Evolutionary conservation across 2,113 vertebrate species (phyloP).

Genomic region (Nesogale talazaci): DNA sequence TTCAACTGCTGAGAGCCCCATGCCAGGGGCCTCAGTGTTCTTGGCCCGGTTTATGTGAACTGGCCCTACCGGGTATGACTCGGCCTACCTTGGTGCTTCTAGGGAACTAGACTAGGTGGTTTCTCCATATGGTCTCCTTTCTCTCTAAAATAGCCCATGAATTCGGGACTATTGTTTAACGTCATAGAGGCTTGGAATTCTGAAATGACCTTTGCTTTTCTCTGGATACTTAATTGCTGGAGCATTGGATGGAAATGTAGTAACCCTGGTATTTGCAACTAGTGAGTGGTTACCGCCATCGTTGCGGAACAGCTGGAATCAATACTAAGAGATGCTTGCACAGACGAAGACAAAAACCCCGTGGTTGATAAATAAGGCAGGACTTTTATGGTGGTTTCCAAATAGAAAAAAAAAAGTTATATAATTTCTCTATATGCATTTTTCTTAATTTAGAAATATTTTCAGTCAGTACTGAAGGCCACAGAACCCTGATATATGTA

Average conservation of each 20-base stretch:
- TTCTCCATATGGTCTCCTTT: background rate
- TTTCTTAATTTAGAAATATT: conserved; percentile 41
- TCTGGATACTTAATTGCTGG: background rate
- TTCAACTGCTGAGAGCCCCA: background rate
- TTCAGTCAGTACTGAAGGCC: conserved; percentile 12
- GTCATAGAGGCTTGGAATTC: background rate
- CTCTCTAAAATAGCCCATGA: background rate
- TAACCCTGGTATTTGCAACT: background rate
- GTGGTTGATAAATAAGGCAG: conserved; percentile 68
- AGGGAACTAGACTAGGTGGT: background rate
- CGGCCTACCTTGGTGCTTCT: background rate
- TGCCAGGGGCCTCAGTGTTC: background rate
- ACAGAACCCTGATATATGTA: background rate
- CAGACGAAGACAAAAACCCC: conserved; percentile 33
- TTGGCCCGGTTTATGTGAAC: no score
- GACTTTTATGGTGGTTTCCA: conserved; percentile 15
- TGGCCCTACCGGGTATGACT: fast-evolving
- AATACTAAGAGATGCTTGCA: background rate
- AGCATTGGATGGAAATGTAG: background rate
- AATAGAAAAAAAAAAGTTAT: background rate
- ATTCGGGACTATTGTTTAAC: background rate
- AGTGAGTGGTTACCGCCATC: background rate
- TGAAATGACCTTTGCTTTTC: conserved; percentile 17
- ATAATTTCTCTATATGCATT: conserved; percentile 49
- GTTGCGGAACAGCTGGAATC: conserved; percentile 35